These are phyloP conservation scores for Agrochola lota DNA, from an alignment of 2,888 invertebrate genomes.

Conservation along the genomic window DNA sequence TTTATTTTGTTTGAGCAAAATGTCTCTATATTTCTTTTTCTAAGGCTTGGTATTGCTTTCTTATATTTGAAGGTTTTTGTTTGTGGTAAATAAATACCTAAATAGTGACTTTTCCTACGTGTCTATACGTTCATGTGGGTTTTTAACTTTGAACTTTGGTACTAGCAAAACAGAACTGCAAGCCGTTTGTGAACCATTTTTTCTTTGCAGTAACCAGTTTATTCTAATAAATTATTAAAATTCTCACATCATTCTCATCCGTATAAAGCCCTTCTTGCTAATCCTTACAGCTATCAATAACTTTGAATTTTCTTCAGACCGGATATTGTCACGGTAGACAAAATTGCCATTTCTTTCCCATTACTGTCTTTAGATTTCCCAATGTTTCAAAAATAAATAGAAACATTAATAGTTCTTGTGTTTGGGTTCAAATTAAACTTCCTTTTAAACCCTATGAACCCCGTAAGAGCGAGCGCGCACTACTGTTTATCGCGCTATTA, in stretches of 20 bases:
- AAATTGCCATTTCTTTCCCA: neutral
- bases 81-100: neutral
- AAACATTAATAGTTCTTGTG: neutral
- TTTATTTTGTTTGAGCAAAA: conserved; percentile 45
- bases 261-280: neutral
- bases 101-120: neutral
- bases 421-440: conserved; percentile 15
- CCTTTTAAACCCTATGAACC: conserved; percentile 7
- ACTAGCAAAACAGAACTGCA: neutral
- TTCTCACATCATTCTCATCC: neutral
- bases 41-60: conserved; percentile 18
- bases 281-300: neutral
- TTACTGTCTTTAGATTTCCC: too few species aligned
- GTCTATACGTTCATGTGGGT: neutral
- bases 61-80: conserved; percentile 5
- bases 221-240: neutral
- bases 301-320: neutral
- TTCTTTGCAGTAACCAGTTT: neutral
- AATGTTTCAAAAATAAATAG: neutral
- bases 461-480: neutral
- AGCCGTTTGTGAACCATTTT: neutral
- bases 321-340: too few species aligned
- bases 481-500: neutral
- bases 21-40: conserved; percentile 37
- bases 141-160: neutral